Evolutionary conservation across 2,113 vertebrate genomes (phyloP), one percentile per base, ranked within the genome.

Genomic region (Prinia subflava): DNA sequence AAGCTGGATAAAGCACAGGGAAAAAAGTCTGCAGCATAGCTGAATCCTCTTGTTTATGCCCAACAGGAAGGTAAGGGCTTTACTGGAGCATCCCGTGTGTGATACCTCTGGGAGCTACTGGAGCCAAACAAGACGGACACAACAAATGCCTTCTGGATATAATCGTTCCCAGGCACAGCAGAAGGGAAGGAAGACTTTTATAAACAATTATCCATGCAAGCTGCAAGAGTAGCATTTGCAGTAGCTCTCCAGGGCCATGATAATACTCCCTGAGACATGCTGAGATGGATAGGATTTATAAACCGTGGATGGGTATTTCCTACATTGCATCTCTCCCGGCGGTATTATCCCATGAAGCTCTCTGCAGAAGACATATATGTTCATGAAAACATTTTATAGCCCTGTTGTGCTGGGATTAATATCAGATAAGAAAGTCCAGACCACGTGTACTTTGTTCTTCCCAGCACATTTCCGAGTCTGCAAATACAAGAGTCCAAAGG

Each of bases 361-460:
- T 70, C 88, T 71, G 52, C 47, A 86, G 64, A 97, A 93, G 93
- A 96, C 93, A 77, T 95, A 86, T 62, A 85, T 85, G 93, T 92
- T 92, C 92, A 92, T 92, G 90, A 93, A 93, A 94, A 86, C 83
- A 64, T 92, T 97, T 97, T 95, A 95, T 91, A 95, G 79, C 90
- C 88, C 90, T 95, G 93, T 88, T 96, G 79, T 90, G 56, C 64
- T 97, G 95, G 93, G 92, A 96, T 92, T 97, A 97, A 88, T 95
- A 94, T 70, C 64, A 70, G 85, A 71, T 79, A 44, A 71, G 55
- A 47, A 92, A 83, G 75, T 87, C 77, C 68, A 76, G 59, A 35
- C 82, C 79, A 59, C 0, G 1, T 69, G 44, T 67, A 88, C 42
- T 93, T 92, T 64, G 56, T 89, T 90, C 88, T 96, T 80, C 76